Conservation (phyloP, 1,140 invertebrate genomes). For the Triops longicaudatus region DNA sequence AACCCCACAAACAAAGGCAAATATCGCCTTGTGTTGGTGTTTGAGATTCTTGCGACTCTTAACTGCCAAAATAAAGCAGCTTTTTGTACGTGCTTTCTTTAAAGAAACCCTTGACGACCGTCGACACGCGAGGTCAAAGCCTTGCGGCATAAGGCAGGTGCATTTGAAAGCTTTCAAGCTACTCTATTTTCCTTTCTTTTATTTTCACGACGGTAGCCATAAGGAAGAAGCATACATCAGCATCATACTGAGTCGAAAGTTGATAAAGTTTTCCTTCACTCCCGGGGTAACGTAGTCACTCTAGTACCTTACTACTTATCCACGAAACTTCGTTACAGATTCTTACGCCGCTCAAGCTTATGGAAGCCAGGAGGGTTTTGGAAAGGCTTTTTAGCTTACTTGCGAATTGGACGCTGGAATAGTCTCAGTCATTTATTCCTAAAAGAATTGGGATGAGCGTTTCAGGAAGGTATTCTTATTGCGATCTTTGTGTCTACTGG, state of each 20-base stretch:
- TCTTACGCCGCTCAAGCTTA: too few relatives aligned
- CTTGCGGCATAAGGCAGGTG: background rate
- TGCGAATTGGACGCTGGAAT: background rate
- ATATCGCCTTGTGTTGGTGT: background rate
- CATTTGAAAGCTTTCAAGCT: conserved; percentile 12
- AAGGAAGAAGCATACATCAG: background rate
- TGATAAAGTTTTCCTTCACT: background rate
- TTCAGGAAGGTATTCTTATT: too few relatives aligned
- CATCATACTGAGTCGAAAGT: background rate
- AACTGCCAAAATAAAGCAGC: background rate
- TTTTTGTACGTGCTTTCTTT: conserved; percentile 12
- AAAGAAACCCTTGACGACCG: background rate
- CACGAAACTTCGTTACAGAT: background rate
- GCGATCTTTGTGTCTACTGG: background rate
- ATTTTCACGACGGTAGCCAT: background rate
- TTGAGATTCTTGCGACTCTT: background rate
- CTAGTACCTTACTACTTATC: background rate
- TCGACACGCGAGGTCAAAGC: background rate
- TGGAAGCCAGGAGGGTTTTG: background rate
- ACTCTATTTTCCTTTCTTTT: background rate
- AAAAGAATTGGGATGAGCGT: too few relatives aligned
- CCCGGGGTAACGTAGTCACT: background rate
- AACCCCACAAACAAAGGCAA: conserved; percentile 6
- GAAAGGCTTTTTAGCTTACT: background rate
- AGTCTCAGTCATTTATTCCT: background rate